A percentile compares a stretch with the other conserved stretches of the same genome.
These are phyloP conservation scores for Sipha flava DNA, from an alignment of 1,140 invertebrate genomes.

Conservation along the genomic window DNA sequence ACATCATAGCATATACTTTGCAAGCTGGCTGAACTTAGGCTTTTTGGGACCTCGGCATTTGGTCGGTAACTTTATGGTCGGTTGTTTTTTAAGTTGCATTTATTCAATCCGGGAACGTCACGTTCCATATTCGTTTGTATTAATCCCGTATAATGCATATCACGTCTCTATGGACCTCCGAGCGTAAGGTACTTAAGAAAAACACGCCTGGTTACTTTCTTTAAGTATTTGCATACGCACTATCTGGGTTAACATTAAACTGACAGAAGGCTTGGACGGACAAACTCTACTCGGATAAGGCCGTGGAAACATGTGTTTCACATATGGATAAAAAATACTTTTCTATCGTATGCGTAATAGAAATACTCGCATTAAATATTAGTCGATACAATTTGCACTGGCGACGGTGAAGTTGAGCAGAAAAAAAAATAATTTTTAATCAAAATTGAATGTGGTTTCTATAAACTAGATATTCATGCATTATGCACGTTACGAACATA, in stretches of 20 bases:
- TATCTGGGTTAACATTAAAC: neutral
- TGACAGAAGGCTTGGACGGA: neutral
- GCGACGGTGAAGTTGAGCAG: no score
- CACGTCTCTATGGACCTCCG: neutral
- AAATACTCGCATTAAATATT: no score
- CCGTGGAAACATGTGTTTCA: neutral
- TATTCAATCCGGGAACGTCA: constrained; percentile 18
- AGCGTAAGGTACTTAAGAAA: constrained; percentile 3
- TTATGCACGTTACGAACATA: no score
- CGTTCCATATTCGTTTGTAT: constrained; percentile 10
- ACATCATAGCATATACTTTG: neutral
- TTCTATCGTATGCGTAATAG: no score
- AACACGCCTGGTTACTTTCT: constrained; percentile 16
- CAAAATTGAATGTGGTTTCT: no score
- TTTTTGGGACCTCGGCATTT: neutral
- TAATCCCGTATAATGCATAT: constrained; percentile 13
- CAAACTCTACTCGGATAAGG: neutral
- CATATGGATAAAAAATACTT: no score
- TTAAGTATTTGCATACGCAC: constrained; percentile 17
- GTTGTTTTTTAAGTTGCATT: constrained; percentile 28
- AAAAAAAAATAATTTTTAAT: no score
- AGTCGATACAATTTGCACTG: no score
- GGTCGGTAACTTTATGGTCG: neutral
- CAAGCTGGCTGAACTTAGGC: neutral
- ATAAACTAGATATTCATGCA: no score